A percentile compares a stretch with the other conserved stretches of the same genome.
These are phyloP conservation scores for Thamnophis sirtalis DNA, from an alignment of 2,113 vertebrate genomes.

Conservation along the genomic window DNA sequence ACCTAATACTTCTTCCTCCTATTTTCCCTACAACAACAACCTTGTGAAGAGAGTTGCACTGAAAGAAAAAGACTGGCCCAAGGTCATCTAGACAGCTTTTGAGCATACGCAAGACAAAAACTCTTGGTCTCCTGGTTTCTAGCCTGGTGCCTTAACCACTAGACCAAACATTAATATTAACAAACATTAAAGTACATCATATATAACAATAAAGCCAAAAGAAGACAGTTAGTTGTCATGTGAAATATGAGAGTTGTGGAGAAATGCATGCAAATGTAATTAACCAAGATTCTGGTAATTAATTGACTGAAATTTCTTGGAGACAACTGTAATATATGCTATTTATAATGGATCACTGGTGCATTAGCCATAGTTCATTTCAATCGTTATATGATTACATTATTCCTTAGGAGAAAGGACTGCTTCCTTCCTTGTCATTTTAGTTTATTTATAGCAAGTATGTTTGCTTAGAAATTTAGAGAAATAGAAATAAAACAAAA, in stretches of 20 bases:
- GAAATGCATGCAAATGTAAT: not conserved
- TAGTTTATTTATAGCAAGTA: not conserved
- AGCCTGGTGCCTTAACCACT: not conserved
- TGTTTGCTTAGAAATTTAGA: not conserved
- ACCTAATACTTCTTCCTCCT: not conserved
- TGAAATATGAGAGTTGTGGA: not conserved
- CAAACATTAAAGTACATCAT: not conserved
- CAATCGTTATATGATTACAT: slow-evolving; percentile 5
- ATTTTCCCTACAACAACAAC: not conserved
- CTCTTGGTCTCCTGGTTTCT: not conserved
- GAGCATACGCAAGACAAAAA: not conserved
- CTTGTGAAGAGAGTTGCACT: not conserved
- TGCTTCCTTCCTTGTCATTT: not conserved
- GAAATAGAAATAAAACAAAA: not conserved
- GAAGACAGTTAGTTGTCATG: not conserved
- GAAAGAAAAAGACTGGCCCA: not conserved
- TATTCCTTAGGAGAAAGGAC: not conserved
- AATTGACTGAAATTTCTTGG: not conserved
- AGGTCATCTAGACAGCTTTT: not conserved
- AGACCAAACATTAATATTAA: not conserved
- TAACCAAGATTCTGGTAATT: not conserved
- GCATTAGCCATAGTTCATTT: not conserved
- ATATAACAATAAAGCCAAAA: not conserved
- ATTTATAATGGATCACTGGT: not conserved
- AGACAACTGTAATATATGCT: not conserved